phyloP scores from a whole-genome alignment of 2,797 vertebrate genomes.

The Orientallactaga sibirica region DNA sequence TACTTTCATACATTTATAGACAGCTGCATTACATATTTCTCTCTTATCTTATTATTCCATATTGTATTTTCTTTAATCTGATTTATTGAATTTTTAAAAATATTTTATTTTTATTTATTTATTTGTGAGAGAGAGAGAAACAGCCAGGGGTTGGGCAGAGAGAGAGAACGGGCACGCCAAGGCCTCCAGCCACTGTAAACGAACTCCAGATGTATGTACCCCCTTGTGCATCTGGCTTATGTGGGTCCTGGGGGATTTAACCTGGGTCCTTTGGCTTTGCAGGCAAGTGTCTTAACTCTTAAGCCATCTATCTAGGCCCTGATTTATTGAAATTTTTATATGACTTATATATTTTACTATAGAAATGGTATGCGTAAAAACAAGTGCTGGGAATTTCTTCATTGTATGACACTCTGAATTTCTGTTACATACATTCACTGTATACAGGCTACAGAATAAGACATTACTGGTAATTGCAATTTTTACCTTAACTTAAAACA shows the following conservation, averaged over 20 bases:
- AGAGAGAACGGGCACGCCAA: too few relatives aligned
- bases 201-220: too few relatives aligned
- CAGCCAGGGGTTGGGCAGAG: too few relatives aligned
- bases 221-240: too few relatives aligned
- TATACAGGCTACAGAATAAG: constrained; percentile 5
- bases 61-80: constrained; percentile 30
- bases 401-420: neutral
- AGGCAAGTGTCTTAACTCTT: too few relatives aligned
- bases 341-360: neutral
- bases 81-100: neutral
- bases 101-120: too few relatives aligned
- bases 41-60: neutral
- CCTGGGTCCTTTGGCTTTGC: too few relatives aligned
- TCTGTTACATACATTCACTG: neutral
- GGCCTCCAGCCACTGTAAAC: too few relatives aligned
- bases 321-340: neutral
- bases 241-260: too few relatives aligned
- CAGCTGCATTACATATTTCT: neutral
- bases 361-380: neutral
- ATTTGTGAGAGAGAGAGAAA: too few relatives aligned
- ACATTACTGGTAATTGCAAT: neutral
- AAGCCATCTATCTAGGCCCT: neutral
- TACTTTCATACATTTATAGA: neutral
- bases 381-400: neutral
- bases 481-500: constrained; percentile 36